Percentiles rank a stretch among this genome's conserved stretches.
Evolutionary conservation across 2,888 invertebrate genomes (phyloP).

Genomic region (Pheosia tremula): DNA sequence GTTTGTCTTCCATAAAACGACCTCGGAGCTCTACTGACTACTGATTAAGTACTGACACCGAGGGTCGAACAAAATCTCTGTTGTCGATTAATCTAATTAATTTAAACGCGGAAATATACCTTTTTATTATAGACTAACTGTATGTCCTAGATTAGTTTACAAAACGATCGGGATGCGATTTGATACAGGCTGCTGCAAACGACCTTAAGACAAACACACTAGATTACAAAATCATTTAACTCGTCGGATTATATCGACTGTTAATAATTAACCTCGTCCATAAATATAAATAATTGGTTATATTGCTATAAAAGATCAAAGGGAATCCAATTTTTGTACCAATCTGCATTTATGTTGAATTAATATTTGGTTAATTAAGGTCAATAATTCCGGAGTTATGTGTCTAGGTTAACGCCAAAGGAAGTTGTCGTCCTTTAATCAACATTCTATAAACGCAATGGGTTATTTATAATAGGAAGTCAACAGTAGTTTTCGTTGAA

Average conservation of each 20-base stretch:
- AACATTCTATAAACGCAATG: constrained; percentile 11
- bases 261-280: constrained; percentile 19
- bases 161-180: background rate
- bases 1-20: constrained; percentile 6
- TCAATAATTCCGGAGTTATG: constrained; percentile 26
- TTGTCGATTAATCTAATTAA: background rate
- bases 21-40: constrained; percentile 5
- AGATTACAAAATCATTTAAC: constrained; percentile 17
- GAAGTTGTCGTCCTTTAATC: constrained; percentile 45
- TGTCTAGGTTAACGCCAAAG: constrained; percentile 36
- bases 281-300: constrained; percentile 12
- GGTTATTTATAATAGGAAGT: constrained; percentile 31
- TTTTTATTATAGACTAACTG: background rate
- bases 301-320: constrained; percentile 8
- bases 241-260: constrained; percentile 15
- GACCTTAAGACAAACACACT: background rate
- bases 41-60: background rate
- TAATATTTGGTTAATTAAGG: constrained; percentile 30
- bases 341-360: constrained; percentile 9
- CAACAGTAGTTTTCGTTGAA: constrained; percentile 5
- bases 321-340: constrained; percentile 9
- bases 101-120: background rate
- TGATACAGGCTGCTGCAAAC: background rate
- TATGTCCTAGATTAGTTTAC: background rate
- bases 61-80: background rate